Percentiles rank a stretch among this genome's conserved stretches.
phyloP scores from a whole-genome alignment of 2,797 vertebrate genomes.

The Myotis pilosus region DNA sequence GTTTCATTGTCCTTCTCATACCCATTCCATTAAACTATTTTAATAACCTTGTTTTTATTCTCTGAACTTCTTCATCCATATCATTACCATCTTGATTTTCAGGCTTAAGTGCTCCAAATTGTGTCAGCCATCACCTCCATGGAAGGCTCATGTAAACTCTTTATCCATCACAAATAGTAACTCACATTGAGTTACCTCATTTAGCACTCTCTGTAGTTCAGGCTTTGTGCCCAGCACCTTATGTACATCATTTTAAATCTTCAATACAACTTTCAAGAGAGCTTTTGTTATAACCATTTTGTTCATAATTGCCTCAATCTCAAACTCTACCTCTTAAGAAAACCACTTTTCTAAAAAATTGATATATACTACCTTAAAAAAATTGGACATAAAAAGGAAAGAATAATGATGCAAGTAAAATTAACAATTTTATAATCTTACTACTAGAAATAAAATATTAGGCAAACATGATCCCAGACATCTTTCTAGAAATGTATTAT shows the following conservation, averaged over 20 bases:
- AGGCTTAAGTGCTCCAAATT: neutral
- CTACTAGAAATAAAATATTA: neutral
- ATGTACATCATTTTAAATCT: neutral
- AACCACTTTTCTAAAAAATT: neutral
- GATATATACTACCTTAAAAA: neutral
- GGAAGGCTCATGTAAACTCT: neutral
- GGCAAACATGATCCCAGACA: neutral
- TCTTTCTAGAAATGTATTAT: neutral
- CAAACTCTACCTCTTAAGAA: neutral
- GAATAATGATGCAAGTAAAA: neutral
- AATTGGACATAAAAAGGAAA: neutral
- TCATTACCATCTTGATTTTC: neutral
- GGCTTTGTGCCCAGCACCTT: neutral
- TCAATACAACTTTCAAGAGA: neutral
- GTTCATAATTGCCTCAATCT: neutral
- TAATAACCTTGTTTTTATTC: neutral
- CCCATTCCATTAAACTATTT: neutral
- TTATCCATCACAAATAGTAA: neutral
- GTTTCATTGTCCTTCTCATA: neutral
- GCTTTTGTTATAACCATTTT: neutral
- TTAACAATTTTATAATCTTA: neutral
- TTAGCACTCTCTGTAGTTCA: neutral
- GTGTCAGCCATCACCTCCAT: neutral
- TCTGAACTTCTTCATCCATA: neutral
- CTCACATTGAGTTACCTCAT: neutral